Evolutionary conservation across 2,888 invertebrate genomes (phyloP).

Genomic region (Molorchus minor): DNA sequence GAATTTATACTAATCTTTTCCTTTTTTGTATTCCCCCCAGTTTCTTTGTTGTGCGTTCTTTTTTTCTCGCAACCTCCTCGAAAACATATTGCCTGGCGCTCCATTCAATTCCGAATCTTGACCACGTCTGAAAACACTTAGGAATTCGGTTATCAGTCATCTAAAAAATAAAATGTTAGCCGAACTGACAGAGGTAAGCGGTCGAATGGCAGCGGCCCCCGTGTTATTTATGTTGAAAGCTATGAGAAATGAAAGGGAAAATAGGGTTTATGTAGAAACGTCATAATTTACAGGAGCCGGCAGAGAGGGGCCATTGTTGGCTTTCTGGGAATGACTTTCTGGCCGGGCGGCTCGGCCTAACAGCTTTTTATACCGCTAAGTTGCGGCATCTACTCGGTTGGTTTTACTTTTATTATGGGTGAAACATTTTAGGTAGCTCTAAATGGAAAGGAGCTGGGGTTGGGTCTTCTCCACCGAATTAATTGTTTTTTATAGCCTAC

Average conservation of each 20-base stretch:
- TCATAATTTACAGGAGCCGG: conserved; percentile 53
- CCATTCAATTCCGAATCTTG: conserved; percentile 23
- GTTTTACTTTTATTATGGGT: conserved; percentile 39
- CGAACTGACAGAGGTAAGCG: conserved; percentile 37
- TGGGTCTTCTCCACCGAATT: conserved; percentile 4
- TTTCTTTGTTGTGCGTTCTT: too few relatives aligned
- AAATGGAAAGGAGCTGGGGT: conserved; percentile 4
- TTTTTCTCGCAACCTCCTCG: too few relatives aligned
- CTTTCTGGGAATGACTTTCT: conserved; percentile 48
- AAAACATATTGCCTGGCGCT: conserved; percentile 6
- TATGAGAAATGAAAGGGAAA: conserved; percentile 59
- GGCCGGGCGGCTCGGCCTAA: conserved; percentile 41
- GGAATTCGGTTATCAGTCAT: conserved; percentile 27
- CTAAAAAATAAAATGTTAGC: conserved; percentile 30
- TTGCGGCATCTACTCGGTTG: conserved; percentile 38
- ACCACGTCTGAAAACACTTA: conserved; percentile 21
- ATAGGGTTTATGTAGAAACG: conserved; percentile 56
- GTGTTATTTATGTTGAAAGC: conserved; percentile 53
- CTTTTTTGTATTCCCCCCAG: too few relatives aligned
- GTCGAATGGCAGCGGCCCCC: conserved; percentile 19
- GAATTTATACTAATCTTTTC: too few relatives aligned
- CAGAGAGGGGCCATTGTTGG: conserved; percentile 50
- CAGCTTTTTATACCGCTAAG: conserved; percentile 44
- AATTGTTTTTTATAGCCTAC: conserved; percentile 8
- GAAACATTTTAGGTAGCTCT: conserved; percentile 39